A percentile compares a stretch with the other conserved stretches of the same genome.
phyloP scores from a whole-genome alignment of 2,113 vertebrate species.

The Psittacula cyanocephala region DNA sequence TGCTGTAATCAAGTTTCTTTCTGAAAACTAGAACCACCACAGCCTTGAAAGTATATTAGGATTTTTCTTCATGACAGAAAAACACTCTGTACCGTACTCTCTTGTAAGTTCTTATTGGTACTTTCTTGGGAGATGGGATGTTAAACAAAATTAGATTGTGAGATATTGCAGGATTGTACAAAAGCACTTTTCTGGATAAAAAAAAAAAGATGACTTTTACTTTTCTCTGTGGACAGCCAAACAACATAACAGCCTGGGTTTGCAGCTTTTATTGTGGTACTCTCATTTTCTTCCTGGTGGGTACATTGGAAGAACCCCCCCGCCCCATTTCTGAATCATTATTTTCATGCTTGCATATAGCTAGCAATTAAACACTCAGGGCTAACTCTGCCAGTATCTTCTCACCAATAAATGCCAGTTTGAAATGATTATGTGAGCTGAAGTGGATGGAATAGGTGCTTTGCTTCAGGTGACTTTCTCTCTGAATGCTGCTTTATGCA shows the following conservation, averaged over 20 bases:
- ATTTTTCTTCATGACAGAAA: constrained; percentile 55
- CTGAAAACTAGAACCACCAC: neutral
- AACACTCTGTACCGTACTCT: constrained; percentile 31
- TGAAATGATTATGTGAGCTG: neutral
- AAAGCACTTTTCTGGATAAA: neutral
- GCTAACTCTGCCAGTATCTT: neutral
- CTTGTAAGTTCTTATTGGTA: constrained; percentile 34
- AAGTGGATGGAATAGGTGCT: neutral
- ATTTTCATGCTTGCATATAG: neutral
- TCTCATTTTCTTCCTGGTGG: neutral
- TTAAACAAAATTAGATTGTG: constrained; percentile 57
- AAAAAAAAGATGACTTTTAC: neutral
- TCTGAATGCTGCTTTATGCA: neutral
- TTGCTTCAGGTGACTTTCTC: neutral
- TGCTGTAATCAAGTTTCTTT: constrained; percentile 40
- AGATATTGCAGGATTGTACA: constrained; percentile 25
- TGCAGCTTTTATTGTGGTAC: neutral
- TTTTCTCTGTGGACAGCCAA: neutral
- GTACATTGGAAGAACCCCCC: neutral
- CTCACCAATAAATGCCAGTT: neutral
- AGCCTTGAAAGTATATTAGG: neutral
- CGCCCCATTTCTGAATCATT: neutral
- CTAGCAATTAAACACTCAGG: neutral
- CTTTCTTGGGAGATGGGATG: constrained; percentile 28
- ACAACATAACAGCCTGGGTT: neutral